Percentiles rank a stretch among this genome's conserved stretches.
Conservation (phyloP, 1,140 invertebrate genomes). For the Drosophila ficusphila region DNA sequence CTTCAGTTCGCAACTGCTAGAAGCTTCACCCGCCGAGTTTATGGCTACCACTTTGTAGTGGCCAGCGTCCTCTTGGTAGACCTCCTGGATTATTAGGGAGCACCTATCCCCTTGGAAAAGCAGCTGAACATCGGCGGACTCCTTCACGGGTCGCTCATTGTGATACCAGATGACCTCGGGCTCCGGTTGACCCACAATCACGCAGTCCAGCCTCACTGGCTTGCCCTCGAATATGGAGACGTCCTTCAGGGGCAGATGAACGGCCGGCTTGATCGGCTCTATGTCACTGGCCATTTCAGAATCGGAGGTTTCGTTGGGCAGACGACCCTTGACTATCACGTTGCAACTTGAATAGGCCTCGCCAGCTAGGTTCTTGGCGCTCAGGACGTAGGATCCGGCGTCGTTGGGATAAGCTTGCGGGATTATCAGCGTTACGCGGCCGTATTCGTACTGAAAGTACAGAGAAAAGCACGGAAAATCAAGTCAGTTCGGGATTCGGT, state of each 20-base stretch:
- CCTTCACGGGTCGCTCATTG: constrained; percentile 92
- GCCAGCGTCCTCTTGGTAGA: constrained; percentile 90
- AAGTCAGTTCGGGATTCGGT: constrained; percentile 16
- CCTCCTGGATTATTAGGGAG: constrained; percentile 91
- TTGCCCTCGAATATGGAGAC: constrained; percentile 89
- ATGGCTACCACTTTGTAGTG: constrained; percentile 92
- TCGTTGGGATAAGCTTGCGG: constrained; percentile 89
- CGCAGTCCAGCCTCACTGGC: constrained; percentile 89
- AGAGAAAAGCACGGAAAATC: constrained; percentile 64
- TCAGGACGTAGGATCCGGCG: constrained; percentile 88
- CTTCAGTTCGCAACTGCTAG: constrained; percentile 89
- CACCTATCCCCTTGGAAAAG: constrained; percentile 93
- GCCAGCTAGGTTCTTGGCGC: constrained; percentile 88
- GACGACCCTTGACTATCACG: constrained; percentile 89
- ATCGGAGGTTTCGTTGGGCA: constrained; percentile 90
- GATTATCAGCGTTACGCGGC: constrained; percentile 87
- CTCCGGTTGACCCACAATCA: constrained; percentile 93
- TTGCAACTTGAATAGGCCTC: constrained; percentile 87
- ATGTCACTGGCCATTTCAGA: constrained; percentile 89
- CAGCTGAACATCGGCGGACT: constrained; percentile 91
- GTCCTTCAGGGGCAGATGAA: constrained; percentile 90
- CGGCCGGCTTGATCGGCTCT: constrained; percentile 89
- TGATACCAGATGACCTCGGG: constrained; percentile 96
- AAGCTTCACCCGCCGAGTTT: constrained; percentile 91
- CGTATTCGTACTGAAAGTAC: constrained; percentile 86